phyloP scores from a whole-genome alignment of 2,888 invertebrate genomes.

The Scrobipalpa costella region DNA sequence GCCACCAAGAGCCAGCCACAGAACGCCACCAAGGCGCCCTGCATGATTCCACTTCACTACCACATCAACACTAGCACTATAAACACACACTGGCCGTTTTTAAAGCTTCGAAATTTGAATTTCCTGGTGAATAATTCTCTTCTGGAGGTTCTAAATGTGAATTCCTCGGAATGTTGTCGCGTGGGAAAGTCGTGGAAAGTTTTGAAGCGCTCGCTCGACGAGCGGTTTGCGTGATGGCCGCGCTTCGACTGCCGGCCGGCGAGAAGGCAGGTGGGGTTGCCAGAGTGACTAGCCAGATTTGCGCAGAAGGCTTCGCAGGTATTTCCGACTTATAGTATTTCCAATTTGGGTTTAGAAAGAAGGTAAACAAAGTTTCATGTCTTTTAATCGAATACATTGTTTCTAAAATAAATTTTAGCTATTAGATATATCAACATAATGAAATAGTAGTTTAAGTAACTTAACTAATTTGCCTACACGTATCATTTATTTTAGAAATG shows the following conservation, averaged over 20 bases:
- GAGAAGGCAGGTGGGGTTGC: constrained; percentile 54
- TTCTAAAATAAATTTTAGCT: no score
- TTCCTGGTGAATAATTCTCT: constrained; percentile 33
- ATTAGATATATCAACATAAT: no score
- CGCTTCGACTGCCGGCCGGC: constrained; percentile 56
- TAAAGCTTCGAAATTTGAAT: background rate
- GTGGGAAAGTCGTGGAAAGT: constrained; percentile 71
- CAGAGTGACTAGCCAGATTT: constrained; percentile 38
- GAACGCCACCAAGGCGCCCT: constrained; percentile 75
- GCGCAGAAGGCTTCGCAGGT: constrained; percentile 14
- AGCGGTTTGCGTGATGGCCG: constrained; percentile 48
- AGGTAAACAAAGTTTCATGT: no score
- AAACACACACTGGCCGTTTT: constrained; percentile 21
- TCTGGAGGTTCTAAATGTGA: constrained; percentile 35
- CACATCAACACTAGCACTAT: constrained; percentile 66
- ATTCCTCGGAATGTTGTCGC: constrained; percentile 24
- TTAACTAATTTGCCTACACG: no score
- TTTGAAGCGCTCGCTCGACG: constrained; percentile 53
- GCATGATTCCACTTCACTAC: constrained; percentile 65
- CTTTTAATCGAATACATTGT: no score
- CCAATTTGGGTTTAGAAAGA: no score
- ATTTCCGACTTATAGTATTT: background rate
- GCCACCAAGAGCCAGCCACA: constrained; percentile 64
- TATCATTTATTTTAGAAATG: no score
- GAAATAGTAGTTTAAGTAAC: no score